Percentiles rank a stretch among this genome's conserved stretches.
Evolutionary conservation across 2,797 vertebrate species (phyloP).

Genomic region (Liasis olivaceus): DNA sequence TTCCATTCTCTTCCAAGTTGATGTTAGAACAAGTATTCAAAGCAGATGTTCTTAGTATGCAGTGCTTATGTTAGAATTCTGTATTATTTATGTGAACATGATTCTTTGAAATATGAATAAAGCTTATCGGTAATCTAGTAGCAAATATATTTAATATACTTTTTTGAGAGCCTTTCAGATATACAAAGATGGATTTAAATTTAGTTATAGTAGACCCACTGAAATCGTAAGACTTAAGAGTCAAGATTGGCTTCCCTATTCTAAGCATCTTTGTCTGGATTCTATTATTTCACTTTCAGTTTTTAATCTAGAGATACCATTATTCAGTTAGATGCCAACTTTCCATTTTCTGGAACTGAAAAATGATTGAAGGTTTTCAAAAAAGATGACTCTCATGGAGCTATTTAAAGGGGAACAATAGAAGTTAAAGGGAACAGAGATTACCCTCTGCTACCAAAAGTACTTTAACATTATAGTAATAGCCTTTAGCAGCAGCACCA

Average conservation of each 20-base stretch:
- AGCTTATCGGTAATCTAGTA: not conserved
- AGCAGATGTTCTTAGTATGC: not conserved
- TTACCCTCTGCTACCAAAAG: too few species aligned
- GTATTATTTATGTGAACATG: not conserved
- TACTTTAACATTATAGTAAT: too few species aligned
- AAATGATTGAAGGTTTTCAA: not conserved
- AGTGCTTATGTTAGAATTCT: not conserved
- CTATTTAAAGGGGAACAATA: not conserved
- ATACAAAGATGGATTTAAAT: not conserved
- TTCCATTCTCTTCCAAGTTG: not conserved
- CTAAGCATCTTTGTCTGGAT: too few species aligned
- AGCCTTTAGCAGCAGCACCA: too few species aligned
- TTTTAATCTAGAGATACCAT: not conserved
- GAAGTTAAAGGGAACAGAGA: not conserved
- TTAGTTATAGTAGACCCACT: not conserved
- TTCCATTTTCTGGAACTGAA: not conserved
- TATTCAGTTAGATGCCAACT: not conserved
- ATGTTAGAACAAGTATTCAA: not conserved
- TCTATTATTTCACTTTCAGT: not conserved
- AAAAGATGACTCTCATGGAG: not conserved
- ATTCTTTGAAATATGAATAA: not conserved
- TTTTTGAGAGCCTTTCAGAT: not conserved
- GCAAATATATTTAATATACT: not conserved
- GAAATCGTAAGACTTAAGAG: not conserved
- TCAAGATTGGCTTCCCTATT: not conserved